These are phyloP conservation scores for Vollenhovia emeryi DNA, from an alignment of 1,140 invertebrate genomes.

Conservation along the genomic window DNA sequence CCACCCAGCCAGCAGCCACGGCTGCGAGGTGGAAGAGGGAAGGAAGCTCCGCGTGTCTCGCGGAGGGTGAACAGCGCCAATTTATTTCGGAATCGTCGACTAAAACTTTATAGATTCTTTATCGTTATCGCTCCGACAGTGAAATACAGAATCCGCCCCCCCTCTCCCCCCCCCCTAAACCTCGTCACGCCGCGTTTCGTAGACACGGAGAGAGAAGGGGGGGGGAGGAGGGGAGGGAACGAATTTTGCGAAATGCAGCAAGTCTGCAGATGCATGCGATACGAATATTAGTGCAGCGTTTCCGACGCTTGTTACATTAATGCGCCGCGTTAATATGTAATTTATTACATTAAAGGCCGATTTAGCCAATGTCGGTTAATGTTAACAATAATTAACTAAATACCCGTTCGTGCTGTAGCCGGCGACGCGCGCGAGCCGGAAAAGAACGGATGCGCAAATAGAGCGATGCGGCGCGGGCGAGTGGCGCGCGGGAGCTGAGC, in stretches of 20 bases:
- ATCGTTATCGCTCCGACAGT: neutral
- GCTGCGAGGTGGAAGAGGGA: neutral
- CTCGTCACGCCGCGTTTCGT: neutral
- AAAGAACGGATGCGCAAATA: neutral
- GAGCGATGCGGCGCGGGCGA: neutral
- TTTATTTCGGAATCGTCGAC: slow-evolving; percentile 1
- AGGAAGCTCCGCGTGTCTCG: neutral
- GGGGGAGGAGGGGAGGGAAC: too few species aligned
- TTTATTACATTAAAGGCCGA: slow-evolving; percentile 49
- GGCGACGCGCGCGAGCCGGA: too few species aligned
- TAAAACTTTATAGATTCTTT: slow-evolving; percentile 1
- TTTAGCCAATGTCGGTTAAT: slow-evolving; percentile 40
- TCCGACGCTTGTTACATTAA: slow-evolving; percentile 54
- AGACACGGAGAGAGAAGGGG: too few species aligned
- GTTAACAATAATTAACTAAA: slow-evolving; percentile 53
- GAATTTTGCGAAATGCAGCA: slow-evolving; percentile 1
- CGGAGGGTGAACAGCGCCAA: slow-evolving; percentile 34
- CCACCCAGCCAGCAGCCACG: slow-evolving; percentile 37
- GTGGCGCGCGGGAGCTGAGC: neutral
- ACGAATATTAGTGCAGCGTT: slow-evolving; percentile 21
- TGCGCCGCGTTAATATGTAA: slow-evolving; percentile 47
- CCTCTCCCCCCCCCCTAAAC: too few species aligned
- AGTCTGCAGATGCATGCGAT: neutral
- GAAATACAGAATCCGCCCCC: too few species aligned
- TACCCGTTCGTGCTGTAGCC: neutral